These are phyloP conservation scores for Cyclina sinensis DNA, from an alignment of 1,140 invertebrate species.

Conservation along the genomic window DNA sequence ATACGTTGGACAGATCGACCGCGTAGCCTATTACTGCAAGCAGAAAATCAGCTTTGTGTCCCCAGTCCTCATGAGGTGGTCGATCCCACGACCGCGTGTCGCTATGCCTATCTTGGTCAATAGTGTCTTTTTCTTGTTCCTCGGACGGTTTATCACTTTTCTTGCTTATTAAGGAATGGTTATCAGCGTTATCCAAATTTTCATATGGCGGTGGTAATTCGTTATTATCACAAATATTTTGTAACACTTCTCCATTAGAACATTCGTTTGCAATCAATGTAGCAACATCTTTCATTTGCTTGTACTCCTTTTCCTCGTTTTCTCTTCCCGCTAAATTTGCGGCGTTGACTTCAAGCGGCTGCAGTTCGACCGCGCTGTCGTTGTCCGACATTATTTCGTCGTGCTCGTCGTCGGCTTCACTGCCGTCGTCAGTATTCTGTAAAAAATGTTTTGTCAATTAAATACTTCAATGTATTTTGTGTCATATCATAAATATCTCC, in stretches of 20 bases:
- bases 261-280: constrained; percentile 18
- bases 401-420: neutral
- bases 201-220: constrained; percentile 55
- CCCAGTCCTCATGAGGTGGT: constrained; percentile 88
- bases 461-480: no score
- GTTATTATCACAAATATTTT: constrained; percentile 32
- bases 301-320: neutral
- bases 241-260: constrained; percentile 54
- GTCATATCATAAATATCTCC: no score
- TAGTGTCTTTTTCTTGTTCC: constrained; percentile 2
- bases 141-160: constrained; percentile 53
- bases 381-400: constrained; percentile 40
- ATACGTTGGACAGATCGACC: constrained; percentile 87
- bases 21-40: constrained; percentile 87
- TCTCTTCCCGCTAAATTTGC: neutral
- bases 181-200: constrained; percentile 44
- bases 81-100: constrained; percentile 15
- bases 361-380: constrained; percentile 28
- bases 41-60: constrained; percentile 87
- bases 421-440: constrained; percentile 9
- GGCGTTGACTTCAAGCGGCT: constrained; percentile 30
- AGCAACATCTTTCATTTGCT: neutral
- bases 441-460: no score
- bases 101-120: constrained; percentile 48
- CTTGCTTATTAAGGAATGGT: constrained; percentile 64